Conservation (phyloP, 2,797 vertebrate species). For the Paedocypris micromegethes region DNA sequence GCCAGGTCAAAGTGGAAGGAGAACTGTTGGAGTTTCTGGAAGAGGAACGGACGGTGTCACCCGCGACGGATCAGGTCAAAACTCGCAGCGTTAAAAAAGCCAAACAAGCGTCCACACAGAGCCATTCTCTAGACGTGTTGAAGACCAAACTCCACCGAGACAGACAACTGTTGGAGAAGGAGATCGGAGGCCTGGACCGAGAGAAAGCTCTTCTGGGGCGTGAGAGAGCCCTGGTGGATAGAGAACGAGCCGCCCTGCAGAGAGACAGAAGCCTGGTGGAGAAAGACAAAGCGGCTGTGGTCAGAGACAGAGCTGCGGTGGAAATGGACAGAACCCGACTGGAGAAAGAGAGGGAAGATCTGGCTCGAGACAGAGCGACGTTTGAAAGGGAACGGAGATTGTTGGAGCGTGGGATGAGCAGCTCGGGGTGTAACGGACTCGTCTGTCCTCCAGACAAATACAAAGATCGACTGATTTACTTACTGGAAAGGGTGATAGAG, state of each 20-base stretch:
- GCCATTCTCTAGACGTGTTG: constrained; percentile 32
- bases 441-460: constrained; percentile 44
- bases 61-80: no score
- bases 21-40: constrained; percentile 72
- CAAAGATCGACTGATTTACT: constrained; percentile 50
- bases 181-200: constrained; percentile 50
- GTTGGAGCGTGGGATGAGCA: constrained; percentile 21
- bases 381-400: constrained; percentile 43
- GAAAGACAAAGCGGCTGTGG: constrained; percentile 47
- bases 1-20: constrained; percentile 41
- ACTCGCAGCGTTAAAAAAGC: constrained; percentile 10
- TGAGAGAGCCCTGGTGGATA: constrained; percentile 47
- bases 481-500: constrained; percentile 50
- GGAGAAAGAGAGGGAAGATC: constrained; percentile 47
- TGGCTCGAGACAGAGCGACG: constrained; percentile 43
- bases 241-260: constrained; percentile 44
- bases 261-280: constrained; percentile 48
- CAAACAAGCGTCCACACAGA: constrained; percentile 21
- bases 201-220: constrained; percentile 51
- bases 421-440: constrained; percentile 16
- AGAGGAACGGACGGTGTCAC: constrained; percentile 59
- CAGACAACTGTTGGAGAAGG: constrained; percentile 48
- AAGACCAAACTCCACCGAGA: constrained; percentile 46
- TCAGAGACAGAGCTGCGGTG: constrained; percentile 34
- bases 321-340: constrained; percentile 46